phyloP scores from a whole-genome alignment of 2,797 vertebrate genomes.

The Dendrocincla fuliginosa region DNA sequence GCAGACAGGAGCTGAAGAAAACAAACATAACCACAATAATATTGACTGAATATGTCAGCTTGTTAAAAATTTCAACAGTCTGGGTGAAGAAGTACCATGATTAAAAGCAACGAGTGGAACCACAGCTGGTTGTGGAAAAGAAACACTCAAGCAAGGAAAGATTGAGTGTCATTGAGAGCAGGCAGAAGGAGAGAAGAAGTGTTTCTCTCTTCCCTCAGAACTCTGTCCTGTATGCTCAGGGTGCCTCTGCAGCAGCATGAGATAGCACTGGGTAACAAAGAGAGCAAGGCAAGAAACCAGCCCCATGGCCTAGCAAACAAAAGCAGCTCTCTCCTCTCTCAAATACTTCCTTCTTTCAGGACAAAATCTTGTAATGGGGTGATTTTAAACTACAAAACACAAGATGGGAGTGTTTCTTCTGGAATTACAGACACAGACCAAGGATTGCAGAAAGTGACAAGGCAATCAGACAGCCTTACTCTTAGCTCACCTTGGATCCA shows the following conservation, averaged over 20 bases:
- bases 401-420: not conserved
- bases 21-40: not conserved
- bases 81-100: not conserved
- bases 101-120: not conserved
- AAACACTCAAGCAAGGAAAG: fast-evolving
- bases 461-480: not conserved
- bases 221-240: fast-evolving
- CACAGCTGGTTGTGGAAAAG: not conserved
- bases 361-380: not conserved
- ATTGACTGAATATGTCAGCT: not conserved
- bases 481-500: not conserved
- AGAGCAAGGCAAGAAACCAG: fast-evolving
- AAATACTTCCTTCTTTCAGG: not conserved
- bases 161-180: fast-evolving
- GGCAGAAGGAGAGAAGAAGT: fast-evolving
- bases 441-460: not conserved
- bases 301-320: not conserved
- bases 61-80: not conserved
- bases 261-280: fast-evolving
- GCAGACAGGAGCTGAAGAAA: not conserved
- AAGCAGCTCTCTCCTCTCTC: not conserved
- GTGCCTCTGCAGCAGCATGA: not conserved
- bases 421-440: not conserved
- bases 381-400: not conserved
- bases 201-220: not conserved